phyloP scores from a whole-genome alignment of 2,888 invertebrate genomes.

The Tachina grossa region DNA sequence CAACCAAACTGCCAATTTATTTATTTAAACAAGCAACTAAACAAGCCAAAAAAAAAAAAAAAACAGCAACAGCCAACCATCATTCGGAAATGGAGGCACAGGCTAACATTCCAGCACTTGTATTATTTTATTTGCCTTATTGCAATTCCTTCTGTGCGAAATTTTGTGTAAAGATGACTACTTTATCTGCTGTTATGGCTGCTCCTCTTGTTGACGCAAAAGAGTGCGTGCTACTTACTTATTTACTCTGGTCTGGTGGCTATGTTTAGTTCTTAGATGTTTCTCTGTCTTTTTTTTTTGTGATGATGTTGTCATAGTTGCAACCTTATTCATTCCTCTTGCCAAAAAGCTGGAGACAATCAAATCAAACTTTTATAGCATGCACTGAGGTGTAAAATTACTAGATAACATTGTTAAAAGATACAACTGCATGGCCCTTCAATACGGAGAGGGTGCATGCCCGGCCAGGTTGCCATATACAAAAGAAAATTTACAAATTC shows the following conservation, averaged over 20 bases:
- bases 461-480: not conserved
- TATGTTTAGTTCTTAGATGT: slow-evolving; percentile 19
- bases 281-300: not conserved
- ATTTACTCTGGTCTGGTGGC: slow-evolving; percentile 38
- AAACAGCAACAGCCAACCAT: not conserved
- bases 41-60: not conserved
- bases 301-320: slow-evolving; percentile 12
- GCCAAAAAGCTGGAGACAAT: slow-evolving; percentile 45
- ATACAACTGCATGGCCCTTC: slow-evolving; percentile 1
- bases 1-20: slow-evolving; percentile 57
- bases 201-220: not conserved
- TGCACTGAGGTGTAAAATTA: slow-evolving; percentile 69
- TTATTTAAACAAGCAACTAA: slow-evolving; percentile 32
- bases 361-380: slow-evolving; percentile 60
- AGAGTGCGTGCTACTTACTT: slow-evolving; percentile 26
- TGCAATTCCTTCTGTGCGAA: slow-evolving; percentile 8
- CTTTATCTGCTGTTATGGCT: not conserved
- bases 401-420: slow-evolving; percentile 63
- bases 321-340: slow-evolving; percentile 28
- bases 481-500: not conserved
- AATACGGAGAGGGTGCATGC: not conserved
- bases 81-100: not conserved
- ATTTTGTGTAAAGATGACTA: slow-evolving; percentile 20
- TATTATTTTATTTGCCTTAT: not conserved
- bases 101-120: slow-evolving; percentile 4